Percentiles rank a stretch among this genome's conserved stretches.
These are phyloP conservation scores for Athripsodes cinereus DNA, from an alignment of 2,888 invertebrate species.

Conservation along the genomic window DNA sequence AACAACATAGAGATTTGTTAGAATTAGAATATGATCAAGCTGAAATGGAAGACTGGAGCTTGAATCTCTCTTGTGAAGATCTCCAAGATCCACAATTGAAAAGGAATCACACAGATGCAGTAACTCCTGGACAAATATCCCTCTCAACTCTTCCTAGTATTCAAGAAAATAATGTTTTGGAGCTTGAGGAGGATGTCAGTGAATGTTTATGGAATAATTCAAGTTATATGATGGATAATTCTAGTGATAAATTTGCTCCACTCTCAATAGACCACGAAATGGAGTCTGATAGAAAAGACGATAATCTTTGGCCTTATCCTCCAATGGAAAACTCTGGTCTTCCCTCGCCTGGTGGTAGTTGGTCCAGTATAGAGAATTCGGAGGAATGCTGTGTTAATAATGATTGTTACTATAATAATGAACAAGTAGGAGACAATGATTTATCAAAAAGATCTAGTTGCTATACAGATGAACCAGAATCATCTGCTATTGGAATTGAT, in stretches of 20 bases:
- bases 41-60: slow-evolving; percentile 74
- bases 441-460: slow-evolving; percentile 66
- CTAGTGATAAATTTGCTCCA: slow-evolving; percentile 58
- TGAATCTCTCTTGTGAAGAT: slow-evolving; percentile 66
- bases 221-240: slow-evolving; percentile 61
- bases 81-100: slow-evolving; percentile 44
- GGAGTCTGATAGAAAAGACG: slow-evolving; percentile 44
- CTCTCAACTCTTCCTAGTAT: slow-evolving; percentile 64
- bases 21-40: slow-evolving; percentile 70
- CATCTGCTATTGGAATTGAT: slow-evolving; percentile 63
- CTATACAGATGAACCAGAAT: slow-evolving; percentile 58
- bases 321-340: slow-evolving; percentile 39
- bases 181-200: slow-evolving; percentile 67
- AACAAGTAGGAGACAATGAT: slow-evolving; percentile 48
- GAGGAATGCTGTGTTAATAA: slow-evolving; percentile 26
- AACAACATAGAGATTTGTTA: slow-evolving; percentile 61
- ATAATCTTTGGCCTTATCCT: slow-evolving; percentile 61
- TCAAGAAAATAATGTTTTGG: slow-evolving; percentile 65
- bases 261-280: slow-evolving; percentile 46
- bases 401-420: slow-evolving; percentile 32
- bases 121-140: slow-evolving; percentile 58
- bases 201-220: slow-evolving; percentile 72
- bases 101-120: slow-evolving; percentile 46
- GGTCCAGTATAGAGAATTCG: slow-evolving; percentile 49
- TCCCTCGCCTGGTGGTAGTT: slow-evolving; percentile 56